Base-by-base conservation (phyloP, 2,888 invertebrate species). In the Lysandra coridon region DNA sequence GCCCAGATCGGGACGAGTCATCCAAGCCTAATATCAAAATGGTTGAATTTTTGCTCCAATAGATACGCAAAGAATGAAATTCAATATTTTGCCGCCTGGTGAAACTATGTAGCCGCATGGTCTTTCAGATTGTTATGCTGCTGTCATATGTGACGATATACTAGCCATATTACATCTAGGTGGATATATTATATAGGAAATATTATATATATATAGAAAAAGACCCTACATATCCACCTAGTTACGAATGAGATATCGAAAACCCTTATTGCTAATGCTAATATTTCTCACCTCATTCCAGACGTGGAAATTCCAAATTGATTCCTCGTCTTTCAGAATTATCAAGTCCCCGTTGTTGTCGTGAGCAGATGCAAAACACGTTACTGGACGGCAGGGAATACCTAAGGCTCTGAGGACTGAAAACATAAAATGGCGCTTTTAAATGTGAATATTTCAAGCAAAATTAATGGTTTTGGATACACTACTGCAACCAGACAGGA, bases 361-460 rank as follows among this genome's bases (percentile, higher is more conserved):
- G 33, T 57, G 76, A 12, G 57, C 76, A 33, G 76, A 53, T 17
- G 4, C 1, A 14, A 76, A 76, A 17, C 53, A 53, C 30, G 57
- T 37, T 5, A 76, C 76, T 23, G 76, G 76, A 57, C 76, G 49
- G 12, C 76, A 76, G n/a, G 76, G 76, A 57, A 76, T 53, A 76
- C 76, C 76, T 14, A 76, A 53, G 53, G 76, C 76, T 57, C 76
- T 76, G 57, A 53, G 57, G 53, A 76, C 76, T 76, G 33, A 10
- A 7, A 14, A 69, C 5, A 30, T 75, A 30, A 44, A 44, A 23
- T 4, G 12, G 57, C 14, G 17, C 17, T 17, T 57, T 37, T 37
- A 4, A 4, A 4, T 37, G 0, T 0, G 4, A 37, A 37, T 4
- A 4, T 37, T 37, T 4, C 37, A 4, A 37, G 33, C 37, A 37